Evolutionary conservation across 2,888 invertebrate genomes (phyloP), one percentile per base, ranked within the genome.

Genomic region (Hedya salicella): DNA sequence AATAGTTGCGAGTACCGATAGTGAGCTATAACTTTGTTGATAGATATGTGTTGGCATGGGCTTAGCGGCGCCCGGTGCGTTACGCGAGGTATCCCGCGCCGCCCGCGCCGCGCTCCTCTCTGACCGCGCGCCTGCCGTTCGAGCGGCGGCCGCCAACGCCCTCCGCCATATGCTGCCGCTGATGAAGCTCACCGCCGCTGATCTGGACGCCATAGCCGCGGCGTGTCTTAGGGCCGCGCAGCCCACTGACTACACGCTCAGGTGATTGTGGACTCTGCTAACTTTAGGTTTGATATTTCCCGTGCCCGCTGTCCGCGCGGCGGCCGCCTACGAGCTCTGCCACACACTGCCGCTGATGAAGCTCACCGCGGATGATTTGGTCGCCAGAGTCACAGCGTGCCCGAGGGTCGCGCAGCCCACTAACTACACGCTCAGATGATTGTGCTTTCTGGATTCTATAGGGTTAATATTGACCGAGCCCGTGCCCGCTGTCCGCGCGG

Each of bases 31-130:
- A 30, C 36, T 44, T 53, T 48, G 19, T 53, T n/a, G 70, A 40
- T 71, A 95, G 95, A 95, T 96, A 62, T 97, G 97, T 81, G 95
- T 96, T 64, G 99, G 99, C 21, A 97, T 99, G 96, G 99, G 99
- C 53, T 96, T 95, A 30, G 99, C 98, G 5, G 98, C 98, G 17
- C 95, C 89, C 0, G 82, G 80, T 0, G 95, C 75, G 94, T 95
- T 91, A 93, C 97, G 76, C 94, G 98, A 98, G 77, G 96, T 98
- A 74, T 98, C 97, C 77, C 97, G 98, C 83, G 97, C 98, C 9
- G 96, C 97, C 3, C 95, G 97, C 73, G 72, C 82, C 1, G 95
- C 96, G 74, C 96, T 98, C 71, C 93, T 98, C 69, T 96, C 97
- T 16, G 99, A 99, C 86, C 94, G 99, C 57, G 97, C 97, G 1